Conservation (phyloP, 2,113 vertebrate genomes). For the Pterocles burchelli region DNA sequence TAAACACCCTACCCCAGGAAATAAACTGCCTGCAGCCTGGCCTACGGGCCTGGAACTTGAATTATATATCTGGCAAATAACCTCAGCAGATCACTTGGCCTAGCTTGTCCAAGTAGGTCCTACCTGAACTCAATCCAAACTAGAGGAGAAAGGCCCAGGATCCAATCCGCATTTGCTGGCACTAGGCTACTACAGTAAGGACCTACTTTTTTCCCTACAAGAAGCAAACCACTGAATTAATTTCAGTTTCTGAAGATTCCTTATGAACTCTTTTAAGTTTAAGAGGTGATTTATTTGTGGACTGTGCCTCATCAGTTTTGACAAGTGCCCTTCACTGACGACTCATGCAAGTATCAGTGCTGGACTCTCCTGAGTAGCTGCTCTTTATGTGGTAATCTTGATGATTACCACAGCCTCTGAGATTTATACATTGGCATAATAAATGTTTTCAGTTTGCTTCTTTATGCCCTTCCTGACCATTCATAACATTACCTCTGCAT, state of each 20-base stretch:
- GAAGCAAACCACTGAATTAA: background rate
- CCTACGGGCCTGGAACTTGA: background rate
- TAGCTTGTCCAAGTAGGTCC: background rate
- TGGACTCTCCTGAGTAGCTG: background rate
- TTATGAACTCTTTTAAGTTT: background rate
- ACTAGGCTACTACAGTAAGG: background rate
- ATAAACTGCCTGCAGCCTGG: background rate
- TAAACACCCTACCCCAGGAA: background rate
- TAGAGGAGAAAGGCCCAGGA: background rate
- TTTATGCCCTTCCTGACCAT: background rate
- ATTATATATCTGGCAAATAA: background rate
- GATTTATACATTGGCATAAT: background rate
- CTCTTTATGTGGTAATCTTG: background rate
- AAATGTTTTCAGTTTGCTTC: background rate
- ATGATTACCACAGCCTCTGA: background rate
- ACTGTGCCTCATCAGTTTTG: background rate
- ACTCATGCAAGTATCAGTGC: background rate
- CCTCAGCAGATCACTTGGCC: background rate
- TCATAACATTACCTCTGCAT: background rate
- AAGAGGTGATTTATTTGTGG: background rate
- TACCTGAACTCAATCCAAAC: background rate
- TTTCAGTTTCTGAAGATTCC: background rate
- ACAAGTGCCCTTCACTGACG: background rate
- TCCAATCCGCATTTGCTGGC: fast-evolving
- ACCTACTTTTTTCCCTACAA: background rate